Conservation (phyloP, 2,113 vertebrate species). For the Neoarius graeffei region DNA sequence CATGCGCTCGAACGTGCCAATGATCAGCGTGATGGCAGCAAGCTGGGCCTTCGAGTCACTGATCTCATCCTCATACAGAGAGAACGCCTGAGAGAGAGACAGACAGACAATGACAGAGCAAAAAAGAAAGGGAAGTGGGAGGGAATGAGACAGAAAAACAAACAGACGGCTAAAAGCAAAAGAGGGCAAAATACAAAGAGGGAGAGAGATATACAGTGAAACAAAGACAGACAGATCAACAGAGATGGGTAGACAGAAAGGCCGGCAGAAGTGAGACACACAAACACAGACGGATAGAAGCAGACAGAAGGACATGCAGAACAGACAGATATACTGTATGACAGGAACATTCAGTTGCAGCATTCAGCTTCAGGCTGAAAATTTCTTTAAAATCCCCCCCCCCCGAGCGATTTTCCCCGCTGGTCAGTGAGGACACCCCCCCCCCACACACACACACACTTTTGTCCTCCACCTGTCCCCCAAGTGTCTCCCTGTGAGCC, state of each 20-base stretch:
- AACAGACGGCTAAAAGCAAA: background rate
- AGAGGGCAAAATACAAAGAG: background rate
- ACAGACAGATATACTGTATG: background rate
- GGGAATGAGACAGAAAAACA: background rate
- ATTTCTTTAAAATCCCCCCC: background rate
- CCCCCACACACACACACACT: background rate
- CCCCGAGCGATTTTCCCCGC: background rate
- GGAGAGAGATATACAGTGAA: background rate
- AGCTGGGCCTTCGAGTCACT: slow-evolving; percentile 98
- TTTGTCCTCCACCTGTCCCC: background rate
- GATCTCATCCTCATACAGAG: slow-evolving; percentile 97
- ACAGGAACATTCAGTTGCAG: background rate
- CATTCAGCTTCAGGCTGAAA: background rate
- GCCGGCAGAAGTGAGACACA: background rate
- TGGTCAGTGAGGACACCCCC: background rate
- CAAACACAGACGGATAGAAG: background rate
- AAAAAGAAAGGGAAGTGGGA: background rate
- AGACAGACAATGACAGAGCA: background rate
- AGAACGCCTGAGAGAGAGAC: slow-evolving; percentile 82
- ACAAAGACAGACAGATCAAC: background rate
- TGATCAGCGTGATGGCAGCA: slow-evolving; percentile 97
- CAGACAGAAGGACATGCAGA: background rate
- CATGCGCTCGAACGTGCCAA: slow-evolving; percentile 95
- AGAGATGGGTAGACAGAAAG: background rate
- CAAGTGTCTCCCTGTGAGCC: background rate